phyloP scores from a whole-genome alignment of 2,113 vertebrate genomes.

The Stegostoma tigrinum region DNA sequence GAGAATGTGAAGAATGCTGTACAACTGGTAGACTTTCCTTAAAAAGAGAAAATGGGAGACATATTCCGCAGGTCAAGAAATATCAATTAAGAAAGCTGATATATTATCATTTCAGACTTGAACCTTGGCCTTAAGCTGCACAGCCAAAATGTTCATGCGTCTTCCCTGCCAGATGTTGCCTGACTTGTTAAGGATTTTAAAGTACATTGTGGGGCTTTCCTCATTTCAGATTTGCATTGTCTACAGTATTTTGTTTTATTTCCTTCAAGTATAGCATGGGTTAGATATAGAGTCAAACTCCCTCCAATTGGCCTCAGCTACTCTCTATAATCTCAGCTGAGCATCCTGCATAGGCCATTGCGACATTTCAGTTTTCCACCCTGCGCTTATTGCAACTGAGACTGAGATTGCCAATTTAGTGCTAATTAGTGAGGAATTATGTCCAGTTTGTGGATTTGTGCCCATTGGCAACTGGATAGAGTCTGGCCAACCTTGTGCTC shows the following conservation, averaged over 20 bases:
- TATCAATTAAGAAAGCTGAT: not conserved
- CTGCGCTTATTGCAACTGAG: not conserved
- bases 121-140: not conserved
- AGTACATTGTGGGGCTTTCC: not conserved
- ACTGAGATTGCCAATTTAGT: not conserved
- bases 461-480: not conserved
- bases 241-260: not conserved
- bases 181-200: not conserved
- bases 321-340: not conserved
- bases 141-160: not conserved
- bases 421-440: not conserved
- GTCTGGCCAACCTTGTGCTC: not conserved
- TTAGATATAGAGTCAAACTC: not conserved
- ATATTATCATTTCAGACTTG: not conserved
- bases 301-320: not conserved
- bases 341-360: not conserved
- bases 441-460: not conserved
- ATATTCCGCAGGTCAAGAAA: too few species aligned
- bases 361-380: not conserved
- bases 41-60: not conserved
- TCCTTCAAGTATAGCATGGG: not conserved
- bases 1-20: not conserved
- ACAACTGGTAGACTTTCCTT: not conserved
- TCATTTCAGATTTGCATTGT: not conserved
- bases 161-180: not conserved